Percentiles rank a stretch among this genome's conserved stretches.
Conservation (phyloP, 2,888 invertebrate species). For the Ichneumoninae sp. region DNA sequence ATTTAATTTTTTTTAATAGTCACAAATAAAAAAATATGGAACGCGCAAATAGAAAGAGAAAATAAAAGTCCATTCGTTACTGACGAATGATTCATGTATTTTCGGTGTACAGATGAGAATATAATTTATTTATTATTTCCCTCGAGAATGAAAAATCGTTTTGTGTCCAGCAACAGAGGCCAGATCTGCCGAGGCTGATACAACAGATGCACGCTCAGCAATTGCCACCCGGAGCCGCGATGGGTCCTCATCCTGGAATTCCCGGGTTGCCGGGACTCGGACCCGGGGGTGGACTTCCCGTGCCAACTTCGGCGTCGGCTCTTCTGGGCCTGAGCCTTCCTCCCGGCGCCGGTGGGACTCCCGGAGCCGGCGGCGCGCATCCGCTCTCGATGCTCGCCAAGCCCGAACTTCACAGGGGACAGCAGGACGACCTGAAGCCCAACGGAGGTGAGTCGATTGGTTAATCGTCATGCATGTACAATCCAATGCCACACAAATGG, state of each 20-base stretch:
- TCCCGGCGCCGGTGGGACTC: constrained; percentile 85
- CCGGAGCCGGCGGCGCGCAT: constrained; percentile 89
- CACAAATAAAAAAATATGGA: constrained; percentile 41
- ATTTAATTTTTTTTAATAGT: background rate
- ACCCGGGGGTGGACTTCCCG: constrained; percentile 84
- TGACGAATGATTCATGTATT: background rate
- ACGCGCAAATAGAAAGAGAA: background rate
- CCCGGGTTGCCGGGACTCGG: constrained; percentile 86
- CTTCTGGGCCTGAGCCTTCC: constrained; percentile 85
- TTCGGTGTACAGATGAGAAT: background rate
- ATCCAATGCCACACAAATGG: background rate
- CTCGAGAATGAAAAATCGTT: constrained; percentile 55
- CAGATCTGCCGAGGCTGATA: constrained; percentile 92
- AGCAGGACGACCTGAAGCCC: constrained; percentile 89
- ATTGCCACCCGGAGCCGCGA: constrained; percentile 89
- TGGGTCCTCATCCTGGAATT: constrained; percentile 89
- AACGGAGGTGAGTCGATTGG: constrained; percentile 88
- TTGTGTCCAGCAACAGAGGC: constrained; percentile 92
- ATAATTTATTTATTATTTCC: background rate
- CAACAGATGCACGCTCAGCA: constrained; percentile 98
- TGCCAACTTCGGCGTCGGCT: constrained; percentile 84
- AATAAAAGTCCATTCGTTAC: background rate
- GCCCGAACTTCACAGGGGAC: constrained; percentile 89
- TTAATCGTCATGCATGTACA: background rate
- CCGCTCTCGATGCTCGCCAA: constrained; percentile 92